These are phyloP conservation scores for Clarias laeviceps DNA, from an alignment of 2,797 vertebrate species.

Conservation along the genomic window DNA sequence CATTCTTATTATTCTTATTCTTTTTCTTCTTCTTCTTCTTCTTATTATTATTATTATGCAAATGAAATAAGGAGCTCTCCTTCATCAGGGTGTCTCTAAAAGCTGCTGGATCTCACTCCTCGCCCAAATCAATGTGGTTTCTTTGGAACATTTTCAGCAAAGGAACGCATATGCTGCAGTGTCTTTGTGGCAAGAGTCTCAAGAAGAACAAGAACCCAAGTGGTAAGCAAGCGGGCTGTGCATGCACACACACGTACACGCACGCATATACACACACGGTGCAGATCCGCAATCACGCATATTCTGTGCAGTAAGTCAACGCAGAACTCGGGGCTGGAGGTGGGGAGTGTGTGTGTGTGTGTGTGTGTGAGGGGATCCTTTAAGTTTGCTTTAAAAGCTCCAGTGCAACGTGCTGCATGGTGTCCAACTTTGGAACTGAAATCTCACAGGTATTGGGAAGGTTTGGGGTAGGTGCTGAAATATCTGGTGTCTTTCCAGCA, in stretches of 20 bases:
- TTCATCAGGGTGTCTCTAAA: slow-evolving; percentile 96
- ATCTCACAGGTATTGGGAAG: slow-evolving; percentile 44
- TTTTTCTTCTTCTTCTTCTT: neutral
- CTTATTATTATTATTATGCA: slow-evolving; percentile 91
- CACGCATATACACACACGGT: slow-evolving; percentile 1
- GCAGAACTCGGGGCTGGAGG: neutral
- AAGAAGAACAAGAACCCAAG: slow-evolving; percentile 99
- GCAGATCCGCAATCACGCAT: slow-evolving; percentile 63
- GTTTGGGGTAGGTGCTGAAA: slow-evolving; percentile 37
- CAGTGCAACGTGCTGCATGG: slow-evolving; percentile 70
- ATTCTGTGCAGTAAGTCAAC: slow-evolving; percentile 72
- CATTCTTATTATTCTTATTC: neutral
- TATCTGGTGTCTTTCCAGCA: slow-evolving; percentile 65
- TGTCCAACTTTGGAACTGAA: slow-evolving; percentile 73
- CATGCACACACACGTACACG: neutral
- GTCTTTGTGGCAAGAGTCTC: slow-evolving; percentile 99
- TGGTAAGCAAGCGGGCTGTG: slow-evolving; percentile 79
- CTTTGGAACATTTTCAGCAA: slow-evolving; percentile 99
- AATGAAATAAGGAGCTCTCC: slow-evolving; percentile 92
- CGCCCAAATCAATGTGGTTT: slow-evolving; percentile 99
- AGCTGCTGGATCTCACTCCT: slow-evolving; percentile 93
- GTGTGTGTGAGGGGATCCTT: neutral
- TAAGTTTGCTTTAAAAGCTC: slow-evolving; percentile 18
- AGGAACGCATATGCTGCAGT: slow-evolving; percentile 99
- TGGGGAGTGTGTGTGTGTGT: too few relatives aligned